Base-by-base conservation (phyloP, 37 sponge, comb jelly and placozoan genomes). In the Theonella swinhoei region DNA sequence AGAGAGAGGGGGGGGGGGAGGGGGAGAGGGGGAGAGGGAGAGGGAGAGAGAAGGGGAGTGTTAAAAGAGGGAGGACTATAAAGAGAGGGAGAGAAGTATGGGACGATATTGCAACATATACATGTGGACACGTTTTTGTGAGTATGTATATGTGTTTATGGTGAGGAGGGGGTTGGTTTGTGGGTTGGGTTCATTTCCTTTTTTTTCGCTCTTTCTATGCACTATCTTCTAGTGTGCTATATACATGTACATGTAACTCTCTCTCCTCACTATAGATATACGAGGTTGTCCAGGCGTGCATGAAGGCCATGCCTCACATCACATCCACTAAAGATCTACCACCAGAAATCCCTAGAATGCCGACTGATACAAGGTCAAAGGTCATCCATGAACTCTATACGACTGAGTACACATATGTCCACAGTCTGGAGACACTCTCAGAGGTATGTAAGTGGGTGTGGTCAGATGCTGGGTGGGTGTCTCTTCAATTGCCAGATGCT, bases 321-420 rank as follows among this genome's bases (percentile, higher is more conserved):
- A 80, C 84, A n/a, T 79, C 83, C 17, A 78, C 79, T 7, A 14
- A 63, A 25, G 91, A 90, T 8, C 76, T 93, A 1, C 94, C 94
- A 17, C 24, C 62, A 3, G 26, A 68, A 22, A 77, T 93, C 5
- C 61, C 79, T 34, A 83, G 78, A 2, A 85, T 91, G 36, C 89
- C 95, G 0, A 69, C 42, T 28, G 92, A 77, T 19, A 58, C 80
- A 14, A 41, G 95, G 29, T 43, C 79, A 19, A 61, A 33, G 0
- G 84, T 95, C 22, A 77, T 92, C 28, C 95, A 95, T n/a, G 98
- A 97, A 70, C 86, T 97, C 40, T 97, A 97, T 66, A 81, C 84
- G 20, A 90, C 95, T 14, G 98, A 97, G 75, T 92, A 90, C 74
- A 92, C 86, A 22, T 97, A 97, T 64, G 95, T 97, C 4, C 84